These are phyloP conservation scores for Uropetala carovei DNA, from an alignment of 2,888 invertebrate genomes.

Conservation along the genomic window DNA sequence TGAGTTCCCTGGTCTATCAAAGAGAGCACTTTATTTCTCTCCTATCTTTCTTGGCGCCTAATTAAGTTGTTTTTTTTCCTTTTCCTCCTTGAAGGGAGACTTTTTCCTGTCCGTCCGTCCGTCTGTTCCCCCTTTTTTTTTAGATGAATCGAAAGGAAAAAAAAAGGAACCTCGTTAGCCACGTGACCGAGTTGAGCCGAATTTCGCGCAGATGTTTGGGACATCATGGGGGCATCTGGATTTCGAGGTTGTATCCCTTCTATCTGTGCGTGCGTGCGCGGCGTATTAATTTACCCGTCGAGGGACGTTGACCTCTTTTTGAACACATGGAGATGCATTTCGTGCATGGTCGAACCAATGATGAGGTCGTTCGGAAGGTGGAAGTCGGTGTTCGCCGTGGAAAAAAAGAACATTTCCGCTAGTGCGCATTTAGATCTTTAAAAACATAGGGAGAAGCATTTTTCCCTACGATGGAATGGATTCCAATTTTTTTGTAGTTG, in stretches of 20 bases:
- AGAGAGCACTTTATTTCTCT: neutral
- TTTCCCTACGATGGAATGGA: too few species aligned
- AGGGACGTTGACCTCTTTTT: neutral
- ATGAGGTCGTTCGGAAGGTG: neutral
- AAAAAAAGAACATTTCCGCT: too few species aligned
- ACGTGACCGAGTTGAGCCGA: conserved; percentile 9
- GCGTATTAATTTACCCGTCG: neutral
- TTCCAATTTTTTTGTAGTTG: too few species aligned
- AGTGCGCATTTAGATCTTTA: too few species aligned
- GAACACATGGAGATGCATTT: neutral
- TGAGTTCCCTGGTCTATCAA: neutral
- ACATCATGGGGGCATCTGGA: conserved; percentile 24
- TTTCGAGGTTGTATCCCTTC: conserved; percentile 20
- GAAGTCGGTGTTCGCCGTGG: too few species aligned
- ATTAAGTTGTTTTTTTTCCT: neutral
- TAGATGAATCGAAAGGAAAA: neutral
- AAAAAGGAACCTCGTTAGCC: neutral
- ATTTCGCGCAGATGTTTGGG: conserved; percentile 26
- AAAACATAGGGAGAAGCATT: too few species aligned
- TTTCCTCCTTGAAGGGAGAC: neutral
- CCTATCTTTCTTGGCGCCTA: neutral
- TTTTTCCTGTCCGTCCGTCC: neutral
- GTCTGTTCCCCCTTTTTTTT: neutral
- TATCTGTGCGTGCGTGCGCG: neutral
- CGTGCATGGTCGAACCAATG: conserved; percentile 2